Evolutionary conservation across 2,797 vertebrate genomes (phyloP), one percentile per base, ranked within the genome.

Genomic region (Euthynnus affinis): DNA sequence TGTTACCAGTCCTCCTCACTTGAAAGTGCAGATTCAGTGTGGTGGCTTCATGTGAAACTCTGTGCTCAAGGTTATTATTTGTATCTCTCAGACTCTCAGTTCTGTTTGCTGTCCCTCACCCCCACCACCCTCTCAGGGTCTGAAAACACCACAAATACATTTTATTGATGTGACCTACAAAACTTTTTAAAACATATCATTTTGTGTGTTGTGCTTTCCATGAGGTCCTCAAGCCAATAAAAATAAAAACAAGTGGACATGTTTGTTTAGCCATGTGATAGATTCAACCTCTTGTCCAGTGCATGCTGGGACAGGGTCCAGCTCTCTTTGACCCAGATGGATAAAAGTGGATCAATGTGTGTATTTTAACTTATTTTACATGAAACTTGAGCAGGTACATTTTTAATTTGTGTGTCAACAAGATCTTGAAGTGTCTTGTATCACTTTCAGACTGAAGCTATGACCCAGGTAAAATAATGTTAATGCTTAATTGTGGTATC

Each of bases 131-230:
- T 64, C 34, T 66, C 56, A 57, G 32, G 42, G 46, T 61, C 44
- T 64, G 6, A 83, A 80, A 70, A 15, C 49, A 17, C 56, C 46
- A 42, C 51, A 61, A 27, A 72, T 20, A 75, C 29, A 53, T 49
- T 81, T 80, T 62, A 51, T 74, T 84, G 82, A 82, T 84, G 46
- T 84, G 72, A 88, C 76, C 59, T 55, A 44, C 69, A 42, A 57
- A 74, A 76, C 53, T 71, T 69, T 20, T 49, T 76, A 53, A 80
- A 84, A 71, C 76, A 82, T 32, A 78, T 68, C 44, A 69, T 27
- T 48, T 25, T 53, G 22, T 37, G 46, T 91, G 80, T 84, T 80
- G 78, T 77, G 56, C 27, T 86, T 81, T 82, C 78, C 55, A 76
- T 56, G 57, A 83, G 13, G 9, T 72, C 40, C 49, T 78, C 40